phyloP scores from a whole-genome alignment of 2,113 vertebrate genomes.

The Burhinus oedicnemus region DNA sequence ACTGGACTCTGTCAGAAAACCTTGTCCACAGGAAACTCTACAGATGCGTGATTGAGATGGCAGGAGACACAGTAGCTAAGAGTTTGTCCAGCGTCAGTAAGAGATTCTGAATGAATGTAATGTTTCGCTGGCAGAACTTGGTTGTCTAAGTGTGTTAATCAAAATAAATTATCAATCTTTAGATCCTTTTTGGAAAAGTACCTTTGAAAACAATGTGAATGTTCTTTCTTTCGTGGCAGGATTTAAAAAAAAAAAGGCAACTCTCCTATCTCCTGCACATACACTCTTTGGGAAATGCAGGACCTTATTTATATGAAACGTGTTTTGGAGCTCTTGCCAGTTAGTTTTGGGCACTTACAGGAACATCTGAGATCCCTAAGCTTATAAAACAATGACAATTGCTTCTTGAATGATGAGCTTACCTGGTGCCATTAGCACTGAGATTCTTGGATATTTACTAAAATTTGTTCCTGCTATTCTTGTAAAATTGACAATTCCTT shows the following conservation, averaged over 20 bases:
- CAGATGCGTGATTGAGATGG: background rate
- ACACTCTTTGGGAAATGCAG: background rate
- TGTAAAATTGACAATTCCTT: slow-evolving; percentile 6
- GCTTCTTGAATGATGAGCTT: background rate
- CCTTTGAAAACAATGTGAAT: background rate
- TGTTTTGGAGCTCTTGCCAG: background rate
- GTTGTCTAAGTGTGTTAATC: background rate
- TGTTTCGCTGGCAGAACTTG: background rate
- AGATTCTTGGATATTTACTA: background rate
- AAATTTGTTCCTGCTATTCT: background rate
- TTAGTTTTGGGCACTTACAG: background rate
- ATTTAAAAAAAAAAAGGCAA: no score
- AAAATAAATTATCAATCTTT: background rate
- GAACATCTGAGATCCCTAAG: background rate
- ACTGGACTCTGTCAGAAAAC: background rate
- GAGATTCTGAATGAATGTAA: background rate
- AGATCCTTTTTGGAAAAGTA: background rate
- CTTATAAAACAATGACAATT: background rate
- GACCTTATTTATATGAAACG: background rate
- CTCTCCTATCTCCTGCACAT: background rate
- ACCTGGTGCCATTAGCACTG: background rate
- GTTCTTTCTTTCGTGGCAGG: no score
- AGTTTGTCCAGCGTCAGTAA: background rate
- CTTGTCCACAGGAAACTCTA: background rate
- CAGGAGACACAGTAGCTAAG: background rate